phyloP scores from a whole-genome alignment of 2,113 vertebrate species.

The Podarcis raffonei region DNA sequence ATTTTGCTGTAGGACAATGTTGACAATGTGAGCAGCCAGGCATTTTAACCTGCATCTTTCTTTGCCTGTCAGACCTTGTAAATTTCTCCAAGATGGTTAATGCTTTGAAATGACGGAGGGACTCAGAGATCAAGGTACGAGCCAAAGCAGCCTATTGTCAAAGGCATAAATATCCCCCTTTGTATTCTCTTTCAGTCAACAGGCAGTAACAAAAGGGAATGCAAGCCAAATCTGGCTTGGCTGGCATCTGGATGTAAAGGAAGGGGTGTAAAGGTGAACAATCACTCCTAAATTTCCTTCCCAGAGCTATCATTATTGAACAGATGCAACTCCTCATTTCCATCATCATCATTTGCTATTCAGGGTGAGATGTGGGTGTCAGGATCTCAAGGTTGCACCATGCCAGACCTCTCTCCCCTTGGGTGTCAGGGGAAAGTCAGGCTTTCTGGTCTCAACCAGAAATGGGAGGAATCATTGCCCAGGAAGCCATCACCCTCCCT shows the following conservation, averaged over 20 bases:
- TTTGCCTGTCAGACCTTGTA: slow-evolving; percentile 52
- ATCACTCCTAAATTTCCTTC: neutral
- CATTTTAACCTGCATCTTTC: slow-evolving; percentile 33
- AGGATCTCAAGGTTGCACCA: neutral
- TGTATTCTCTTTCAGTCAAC: slow-evolving; percentile 41
- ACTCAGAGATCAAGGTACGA: slow-evolving; percentile 53
- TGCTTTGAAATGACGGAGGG: slow-evolving; percentile 33
- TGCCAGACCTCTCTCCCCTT: too few relatives aligned
- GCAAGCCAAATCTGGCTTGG: slow-evolving; percentile 25
- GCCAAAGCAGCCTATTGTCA: slow-evolving; percentile 30
- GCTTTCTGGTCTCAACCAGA: neutral
- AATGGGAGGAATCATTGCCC: too few relatives aligned
- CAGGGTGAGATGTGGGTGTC: neutral
- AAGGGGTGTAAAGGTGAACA: neutral
- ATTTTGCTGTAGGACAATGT: neutral
- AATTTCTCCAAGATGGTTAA: slow-evolving; percentile 49
- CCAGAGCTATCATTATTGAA: neutral
- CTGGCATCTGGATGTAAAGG: neutral
- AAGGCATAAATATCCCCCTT: slow-evolving; percentile 54
- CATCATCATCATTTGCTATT: too few relatives aligned
- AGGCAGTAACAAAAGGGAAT: slow-evolving; percentile 28
- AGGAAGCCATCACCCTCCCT: too few relatives aligned
- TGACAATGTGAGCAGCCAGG: neutral
- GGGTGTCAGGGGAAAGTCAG: too few relatives aligned
- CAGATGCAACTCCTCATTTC: neutral